Evolutionary conservation across 2,888 invertebrate genomes (phyloP).

Genomic region (Philereme vetulata): DNA sequence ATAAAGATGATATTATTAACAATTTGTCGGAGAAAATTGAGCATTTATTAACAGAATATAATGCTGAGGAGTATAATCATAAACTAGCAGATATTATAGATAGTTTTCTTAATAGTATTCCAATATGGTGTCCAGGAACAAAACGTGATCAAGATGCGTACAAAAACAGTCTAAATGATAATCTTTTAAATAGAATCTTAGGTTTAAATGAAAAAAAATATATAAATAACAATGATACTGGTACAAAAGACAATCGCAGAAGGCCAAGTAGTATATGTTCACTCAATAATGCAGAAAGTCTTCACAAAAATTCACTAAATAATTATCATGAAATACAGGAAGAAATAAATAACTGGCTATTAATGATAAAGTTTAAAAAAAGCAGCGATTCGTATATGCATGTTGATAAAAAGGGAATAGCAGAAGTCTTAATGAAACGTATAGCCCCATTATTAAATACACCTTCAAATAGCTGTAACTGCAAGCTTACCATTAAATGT

Average conservation of each 20-base stretch:
- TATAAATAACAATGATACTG: not conserved
- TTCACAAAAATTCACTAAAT: not conserved
- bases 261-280: slow-evolving; percentile 2
- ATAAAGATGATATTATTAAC: slow-evolving; percentile 46
- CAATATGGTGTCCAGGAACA: slow-evolving; percentile 49
- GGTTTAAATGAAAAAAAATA: slow-evolving; percentile 40
- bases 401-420: slow-evolving; percentile 16
- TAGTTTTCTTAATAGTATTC: slow-evolving; percentile 46
- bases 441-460: slow-evolving; percentile 19
- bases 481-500: slow-evolving; percentile 22
- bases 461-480: slow-evolving; percentile 7
- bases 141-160: slow-evolving; percentile 40
- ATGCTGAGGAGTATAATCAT: slow-evolving; percentile 38
- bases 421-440: slow-evolving; percentile 13
- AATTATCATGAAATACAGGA: slow-evolving; percentile 13
- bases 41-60: slow-evolving; percentile 32
- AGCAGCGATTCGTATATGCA: slow-evolving; percentile 1
- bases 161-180: slow-evolving; percentile 45
- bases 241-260: not conserved
- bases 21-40: slow-evolving; percentile 50
- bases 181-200: slow-evolving; percentile 46
- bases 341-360: slow-evolving; percentile 18
- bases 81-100: slow-evolving; percentile 48
- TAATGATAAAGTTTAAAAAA: slow-evolving; percentile 4
- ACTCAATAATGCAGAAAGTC: not conserved